Percentiles rank a stretch among this genome's conserved stretches.
phyloP scores from a whole-genome alignment of 2,113 vertebrate genomes.

The Colius striatus region DNA sequence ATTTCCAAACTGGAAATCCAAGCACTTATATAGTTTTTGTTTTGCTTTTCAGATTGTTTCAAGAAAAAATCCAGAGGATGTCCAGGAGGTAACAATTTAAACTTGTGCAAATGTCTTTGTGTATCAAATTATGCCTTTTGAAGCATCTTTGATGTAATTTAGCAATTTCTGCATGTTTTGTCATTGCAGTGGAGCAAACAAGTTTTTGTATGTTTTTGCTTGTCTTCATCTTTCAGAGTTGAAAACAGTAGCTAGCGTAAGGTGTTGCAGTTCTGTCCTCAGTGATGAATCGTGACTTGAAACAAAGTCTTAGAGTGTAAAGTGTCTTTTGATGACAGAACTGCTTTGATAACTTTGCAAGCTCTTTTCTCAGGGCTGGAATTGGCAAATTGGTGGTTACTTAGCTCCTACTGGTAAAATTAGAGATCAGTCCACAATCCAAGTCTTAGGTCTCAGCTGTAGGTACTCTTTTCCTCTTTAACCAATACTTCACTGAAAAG shows the following conservation, averaged over 20 bases:
- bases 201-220: not conserved
- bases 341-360: slow-evolving; percentile 55
- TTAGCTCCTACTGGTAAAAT: slow-evolving; percentile 55
- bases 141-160: slow-evolving; percentile 33
- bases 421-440: slow-evolving; percentile 39
- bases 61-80: slow-evolving; percentile 93
- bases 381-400: slow-evolving; percentile 54
- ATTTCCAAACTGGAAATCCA: not conserved
- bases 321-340: slow-evolving; percentile 55
- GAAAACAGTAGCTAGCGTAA: slow-evolving; percentile 1
- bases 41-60: slow-evolving; percentile 90
- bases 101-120: slow-evolving; percentile 46
- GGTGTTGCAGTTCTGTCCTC: slow-evolving; percentile 8
- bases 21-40: not conserved
- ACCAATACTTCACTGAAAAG: slow-evolving; percentile 38
- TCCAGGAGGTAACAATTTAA: slow-evolving; percentile 92
- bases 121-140: not conserved
- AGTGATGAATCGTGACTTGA: slow-evolving; percentile 20
- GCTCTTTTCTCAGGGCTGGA: slow-evolving; percentile 4
- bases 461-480: slow-evolving; percentile 46
- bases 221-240: not conserved
- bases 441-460: slow-evolving; percentile 61
- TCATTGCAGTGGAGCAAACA: not conserved
- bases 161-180: not conserved
- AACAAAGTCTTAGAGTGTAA: slow-evolving; percentile 45